Evolutionary conservation across 2,888 invertebrate species (phyloP).

Genomic region (Mantis religiosa): DNA sequence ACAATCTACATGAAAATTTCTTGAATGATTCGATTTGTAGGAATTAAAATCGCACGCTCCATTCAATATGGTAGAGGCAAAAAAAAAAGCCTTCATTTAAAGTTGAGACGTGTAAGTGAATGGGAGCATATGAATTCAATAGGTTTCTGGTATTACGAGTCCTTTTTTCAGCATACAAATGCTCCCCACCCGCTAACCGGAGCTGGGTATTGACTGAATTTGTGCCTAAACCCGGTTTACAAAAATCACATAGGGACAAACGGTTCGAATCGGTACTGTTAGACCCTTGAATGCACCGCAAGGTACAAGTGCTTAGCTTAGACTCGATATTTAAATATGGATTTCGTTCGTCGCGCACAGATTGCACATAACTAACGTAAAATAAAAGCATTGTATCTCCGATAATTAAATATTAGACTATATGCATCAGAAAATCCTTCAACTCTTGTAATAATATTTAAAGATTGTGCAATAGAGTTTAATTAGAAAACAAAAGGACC

Average conservation of each 20-base stretch:
- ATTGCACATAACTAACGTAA: no score
- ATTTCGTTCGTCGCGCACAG: no score
- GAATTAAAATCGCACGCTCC: slow-evolving; percentile 23
- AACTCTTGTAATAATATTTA: no score
- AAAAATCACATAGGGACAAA: not conserved
- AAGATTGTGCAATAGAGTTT: no score
- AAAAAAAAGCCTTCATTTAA: not conserved
- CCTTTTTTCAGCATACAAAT: not conserved
- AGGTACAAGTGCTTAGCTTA: not conserved
- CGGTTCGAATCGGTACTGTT: not conserved
- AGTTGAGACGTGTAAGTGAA: not conserved
- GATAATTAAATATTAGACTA: no score
- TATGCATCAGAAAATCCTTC: no score
- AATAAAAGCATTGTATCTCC: no score
- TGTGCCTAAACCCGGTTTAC: not conserved
- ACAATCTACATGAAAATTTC: slow-evolving; percentile 1
- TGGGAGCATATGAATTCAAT: not conserved
- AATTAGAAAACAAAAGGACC: no score
- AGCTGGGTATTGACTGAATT: not conserved
- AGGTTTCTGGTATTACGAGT: not conserved
- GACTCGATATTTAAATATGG: no score
- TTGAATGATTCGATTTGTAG: slow-evolving; percentile 18
- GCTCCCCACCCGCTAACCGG: not conserved
- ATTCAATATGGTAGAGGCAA: not conserved
- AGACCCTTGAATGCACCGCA: not conserved